Evolutionary conservation across 2,888 invertebrate species (phyloP).

Genomic region (Anthophora plumipes): DNA sequence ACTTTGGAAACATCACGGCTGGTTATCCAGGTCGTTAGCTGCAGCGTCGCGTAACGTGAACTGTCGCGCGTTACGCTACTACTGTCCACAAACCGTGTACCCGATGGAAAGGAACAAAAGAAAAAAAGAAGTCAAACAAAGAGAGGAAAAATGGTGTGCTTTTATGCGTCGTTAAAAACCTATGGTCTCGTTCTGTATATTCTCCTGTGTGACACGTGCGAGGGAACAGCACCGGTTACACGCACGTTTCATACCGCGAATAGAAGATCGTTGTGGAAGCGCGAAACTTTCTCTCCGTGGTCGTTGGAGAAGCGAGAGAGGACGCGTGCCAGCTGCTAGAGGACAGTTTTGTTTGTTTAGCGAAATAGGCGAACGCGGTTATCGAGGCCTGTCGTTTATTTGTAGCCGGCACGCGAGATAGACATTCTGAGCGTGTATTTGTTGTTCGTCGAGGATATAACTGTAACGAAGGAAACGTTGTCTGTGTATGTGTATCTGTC

Average conservation of each 20-base stretch:
- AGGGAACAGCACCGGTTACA: constrained; percentile 14
- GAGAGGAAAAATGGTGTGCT: too few species aligned
- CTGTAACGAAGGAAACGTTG: constrained; percentile 16
- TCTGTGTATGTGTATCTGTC: background rate
- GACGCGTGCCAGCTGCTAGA: constrained; percentile 43
- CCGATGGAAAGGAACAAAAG: constrained; percentile 10
- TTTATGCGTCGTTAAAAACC: too few species aligned
- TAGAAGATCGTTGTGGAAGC: constrained; percentile 1
- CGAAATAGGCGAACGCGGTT: constrained; percentile 41
- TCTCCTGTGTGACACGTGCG: too few species aligned
- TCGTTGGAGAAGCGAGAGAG: background rate
- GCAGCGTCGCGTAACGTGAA: constrained; percentile 41
- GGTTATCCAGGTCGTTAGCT: constrained; percentile 76
- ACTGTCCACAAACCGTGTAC: background rate
- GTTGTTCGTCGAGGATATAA: constrained; percentile 9
- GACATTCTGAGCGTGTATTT: constrained; percentile 13
- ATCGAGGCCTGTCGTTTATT: constrained; percentile 36
- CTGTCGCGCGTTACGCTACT: background rate
- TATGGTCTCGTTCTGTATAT: constrained; percentile 7
- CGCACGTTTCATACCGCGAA: background rate
- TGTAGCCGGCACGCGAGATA: constrained; percentile 27
- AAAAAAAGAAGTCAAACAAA: too few species aligned
- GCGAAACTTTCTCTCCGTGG: constrained; percentile 49
- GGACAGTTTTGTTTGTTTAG: constrained; percentile 41
- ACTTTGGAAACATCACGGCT: constrained; percentile 78